Conservation (phyloP, 1,140 invertebrate species). For the Hyles euphorbiae region DNA sequence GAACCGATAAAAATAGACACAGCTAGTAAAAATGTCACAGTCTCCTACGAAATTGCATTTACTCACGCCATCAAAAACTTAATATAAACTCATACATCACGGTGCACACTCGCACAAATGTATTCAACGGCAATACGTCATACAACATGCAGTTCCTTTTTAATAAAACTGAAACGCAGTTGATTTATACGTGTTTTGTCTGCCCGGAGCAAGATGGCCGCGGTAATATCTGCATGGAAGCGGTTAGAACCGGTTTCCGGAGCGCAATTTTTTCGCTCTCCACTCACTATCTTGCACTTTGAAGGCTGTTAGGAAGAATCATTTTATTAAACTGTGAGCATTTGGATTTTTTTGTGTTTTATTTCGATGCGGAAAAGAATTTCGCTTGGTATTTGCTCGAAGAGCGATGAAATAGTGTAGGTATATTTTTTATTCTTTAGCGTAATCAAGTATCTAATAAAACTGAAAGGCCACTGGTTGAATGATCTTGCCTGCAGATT, state of each 20-base stretch:
- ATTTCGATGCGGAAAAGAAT: background rate
- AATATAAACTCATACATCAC: background rate
- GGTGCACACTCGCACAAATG: background rate
- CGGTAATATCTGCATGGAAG: conserved; percentile 34
- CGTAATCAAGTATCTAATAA: too few species aligned
- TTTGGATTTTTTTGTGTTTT: background rate
- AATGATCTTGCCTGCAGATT: too few species aligned
- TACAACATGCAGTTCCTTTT: conserved; percentile 24
- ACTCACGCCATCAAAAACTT: background rate
- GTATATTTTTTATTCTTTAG: too few species aligned
- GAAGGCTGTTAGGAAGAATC: conserved; percentile 13
- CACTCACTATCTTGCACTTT: conserved; percentile 20
- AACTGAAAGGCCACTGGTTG: too few species aligned
- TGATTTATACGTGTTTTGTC: conserved; percentile 41
- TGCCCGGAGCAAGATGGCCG: conserved; percentile 31
- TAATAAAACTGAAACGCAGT: conserved; percentile 34
- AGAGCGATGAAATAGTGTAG: too few species aligned
- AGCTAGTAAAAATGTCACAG: too few species aligned
- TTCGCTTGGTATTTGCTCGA: too few species aligned
- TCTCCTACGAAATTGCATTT: background rate
- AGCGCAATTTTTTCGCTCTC: conserved; percentile 31
- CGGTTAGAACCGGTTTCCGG: conserved; percentile 20
- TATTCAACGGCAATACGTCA: conserved; percentile 6
- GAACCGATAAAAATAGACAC: too few species aligned
- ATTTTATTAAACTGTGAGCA: conserved; percentile 15